Percentiles rank a stretch among this genome's conserved stretches.
These are phyloP conservation scores for Pelmatolapia mariae DNA, from an alignment of 2,113 vertebrate species.

Conservation along the genomic window DNA sequence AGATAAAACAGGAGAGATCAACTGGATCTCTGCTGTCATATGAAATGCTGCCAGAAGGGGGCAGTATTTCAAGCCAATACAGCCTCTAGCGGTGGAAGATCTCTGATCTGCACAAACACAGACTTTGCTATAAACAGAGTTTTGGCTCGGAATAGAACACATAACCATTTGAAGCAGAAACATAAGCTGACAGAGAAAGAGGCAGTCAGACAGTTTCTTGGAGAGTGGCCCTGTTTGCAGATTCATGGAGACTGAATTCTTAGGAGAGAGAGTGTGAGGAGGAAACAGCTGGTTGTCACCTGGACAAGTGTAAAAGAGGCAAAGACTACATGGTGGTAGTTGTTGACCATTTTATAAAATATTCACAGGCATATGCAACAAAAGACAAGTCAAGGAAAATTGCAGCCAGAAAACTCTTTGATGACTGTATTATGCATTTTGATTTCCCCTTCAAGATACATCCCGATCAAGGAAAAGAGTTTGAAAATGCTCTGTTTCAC, in stretches of 20 bases:
- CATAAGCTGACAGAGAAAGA: neutral
- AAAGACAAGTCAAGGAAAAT: neutral
- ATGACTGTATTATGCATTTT: slow-evolving; percentile 10
- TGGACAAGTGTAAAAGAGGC: neutral
- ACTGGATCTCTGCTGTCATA: neutral
- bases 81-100: neutral
- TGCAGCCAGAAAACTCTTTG: neutral
- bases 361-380: neutral
- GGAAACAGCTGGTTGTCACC: too few species aligned
- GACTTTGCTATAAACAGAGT: neutral
- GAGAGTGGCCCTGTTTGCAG: neutral
- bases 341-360: neutral
- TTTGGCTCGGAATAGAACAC: neutral
- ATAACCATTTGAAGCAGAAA: neutral
- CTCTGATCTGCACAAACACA: neutral
- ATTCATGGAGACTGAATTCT: neutral
- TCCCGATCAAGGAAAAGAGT: slow-evolving; percentile 1
- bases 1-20: neutral
- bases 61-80: neutral
- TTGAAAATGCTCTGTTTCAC: neutral
- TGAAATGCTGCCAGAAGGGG: neutral
- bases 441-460: slow-evolving; percentile 1
- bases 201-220: neutral
- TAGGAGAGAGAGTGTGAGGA: too few species aligned
- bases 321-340: too few species aligned